phyloP scores from a whole-genome alignment of 2,888 invertebrate genomes.

The Colostygia pectinataria region DNA sequence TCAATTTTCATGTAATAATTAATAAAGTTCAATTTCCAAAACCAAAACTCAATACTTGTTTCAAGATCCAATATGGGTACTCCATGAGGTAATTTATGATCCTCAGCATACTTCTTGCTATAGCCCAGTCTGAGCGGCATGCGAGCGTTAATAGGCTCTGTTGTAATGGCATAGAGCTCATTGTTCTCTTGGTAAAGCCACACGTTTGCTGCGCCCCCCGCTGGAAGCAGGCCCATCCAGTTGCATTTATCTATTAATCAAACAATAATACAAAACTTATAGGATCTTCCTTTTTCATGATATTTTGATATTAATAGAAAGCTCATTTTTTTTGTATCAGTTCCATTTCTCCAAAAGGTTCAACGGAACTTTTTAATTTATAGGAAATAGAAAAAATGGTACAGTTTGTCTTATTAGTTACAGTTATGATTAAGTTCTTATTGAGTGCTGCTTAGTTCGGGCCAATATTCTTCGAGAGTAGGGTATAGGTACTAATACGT shows the following conservation, averaged over 20 bases:
- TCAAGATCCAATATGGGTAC: conserved; percentile 49
- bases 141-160: conserved; percentile 43
- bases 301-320: no score
- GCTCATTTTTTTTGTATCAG: no score
- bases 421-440: no score
- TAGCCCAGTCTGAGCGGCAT: conserved; percentile 56
- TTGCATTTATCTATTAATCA: conserved; percentile 59
- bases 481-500: no score
- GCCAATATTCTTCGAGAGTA: no score
- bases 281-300: not conserved
- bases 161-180: conserved; percentile 53
- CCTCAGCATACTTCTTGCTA: conserved; percentile 51
- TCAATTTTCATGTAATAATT: no score
- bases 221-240: conserved; percentile 58
- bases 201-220: conserved; percentile 54
- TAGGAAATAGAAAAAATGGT: no score
- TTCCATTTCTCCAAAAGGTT: no score
- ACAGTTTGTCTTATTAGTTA: no score
- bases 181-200: conserved; percentile 60
- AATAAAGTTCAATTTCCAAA: no score
- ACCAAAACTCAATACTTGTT: conserved; percentile 47
- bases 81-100: conserved; percentile 41
- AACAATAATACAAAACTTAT: not conserved
- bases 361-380: no score
- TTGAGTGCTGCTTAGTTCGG: no score